Evolutionary conservation across 2,888 invertebrate species (phyloP), one percentile per base, ranked within the genome.

Genomic region (Diadromus collaris): DNA sequence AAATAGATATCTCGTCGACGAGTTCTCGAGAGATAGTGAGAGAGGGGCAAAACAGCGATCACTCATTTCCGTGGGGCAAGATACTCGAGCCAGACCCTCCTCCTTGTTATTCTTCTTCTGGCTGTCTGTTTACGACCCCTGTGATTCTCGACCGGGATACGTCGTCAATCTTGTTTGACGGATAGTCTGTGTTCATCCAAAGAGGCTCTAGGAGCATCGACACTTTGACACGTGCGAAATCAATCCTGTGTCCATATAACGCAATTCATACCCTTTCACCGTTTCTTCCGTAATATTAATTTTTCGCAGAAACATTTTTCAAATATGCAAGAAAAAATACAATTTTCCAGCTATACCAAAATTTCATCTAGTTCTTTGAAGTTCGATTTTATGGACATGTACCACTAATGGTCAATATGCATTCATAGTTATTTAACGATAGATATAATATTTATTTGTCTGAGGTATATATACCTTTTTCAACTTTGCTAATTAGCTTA

Each of bases 1-100:
- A 83, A 82, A 81, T 82, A 82, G 78, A 70, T 48, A 61, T 73
- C 69, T 54, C 69, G 44, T 70, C 65, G 73, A 48, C 56, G 41
- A 41, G 60, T 44, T 64, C 65, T 44, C 29, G 27, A 34, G 34
- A 27, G 9, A 64, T 34, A 34, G 34, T 34, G 34, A 34, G 34
- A 34, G 38, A 58, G 58, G 46, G 38, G 56, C 16, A 29, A 21
- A 77, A 58, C 46, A 67, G 61, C 67, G 61, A 77, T 80, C 74
- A 67, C 65, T 80, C 77, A 77, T 80, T 68, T 63, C 67, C 29
- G 69, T 63, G 65, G 80, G 80, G 77, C 76, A 76, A 80, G 70
- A 80, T 60, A 77, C 79, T 76, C 54, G 2, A 76, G 68, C 68
- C 69, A 64, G 64, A 51, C 65, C 32, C 38, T 56, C 44, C 21